phyloP scores from a whole-genome alignment of 2,797 vertebrate genomes.

The Lagodon rhomboides region DNA sequence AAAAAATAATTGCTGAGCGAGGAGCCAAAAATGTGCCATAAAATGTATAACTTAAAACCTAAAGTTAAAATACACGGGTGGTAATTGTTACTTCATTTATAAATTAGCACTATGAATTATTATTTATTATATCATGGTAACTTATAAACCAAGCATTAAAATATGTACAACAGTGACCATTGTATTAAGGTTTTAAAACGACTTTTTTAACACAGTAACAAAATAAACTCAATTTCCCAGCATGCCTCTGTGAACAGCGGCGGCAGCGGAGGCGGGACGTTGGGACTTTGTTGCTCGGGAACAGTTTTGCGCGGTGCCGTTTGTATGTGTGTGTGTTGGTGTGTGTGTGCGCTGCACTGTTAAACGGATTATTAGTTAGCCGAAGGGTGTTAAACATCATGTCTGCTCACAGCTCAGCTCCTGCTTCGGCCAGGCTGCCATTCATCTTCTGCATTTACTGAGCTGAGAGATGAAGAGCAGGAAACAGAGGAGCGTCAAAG shows the following conservation, averaged over 20 bases:
- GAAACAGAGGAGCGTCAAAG: slow-evolving; percentile 66
- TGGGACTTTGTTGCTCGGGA: slow-evolving; percentile 64
- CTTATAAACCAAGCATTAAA: too few species aligned
- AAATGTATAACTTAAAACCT: too few species aligned
- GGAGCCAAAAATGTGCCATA: too few species aligned
- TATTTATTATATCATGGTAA: too few species aligned
- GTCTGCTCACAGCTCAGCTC: slow-evolving; percentile 2
- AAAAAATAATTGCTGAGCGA: too few species aligned
- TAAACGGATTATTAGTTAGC: slow-evolving; percentile 49
- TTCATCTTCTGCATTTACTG: slow-evolving; percentile 8
- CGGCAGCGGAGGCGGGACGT: slow-evolving; percentile 74
- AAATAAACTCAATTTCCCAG: slow-evolving; percentile 72
- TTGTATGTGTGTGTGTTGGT: neutral
- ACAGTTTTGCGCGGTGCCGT: slow-evolving; percentile 61
- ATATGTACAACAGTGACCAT: too few species aligned
- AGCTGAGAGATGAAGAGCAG: slow-evolving; percentile 82
- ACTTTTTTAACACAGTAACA: too few species aligned
- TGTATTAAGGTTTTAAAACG: too few species aligned
- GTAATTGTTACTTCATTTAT: too few species aligned
- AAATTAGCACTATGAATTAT: too few species aligned
- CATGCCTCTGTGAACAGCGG: slow-evolving; percentile 44
- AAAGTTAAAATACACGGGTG: too few species aligned
- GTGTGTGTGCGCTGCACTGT: neutral
- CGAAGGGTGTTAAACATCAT: slow-evolving; percentile 39
- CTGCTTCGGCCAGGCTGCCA: neutral